Percentiles rank a stretch among this genome's conserved stretches.
Evolutionary conservation across 2,113 vertebrate species (phyloP).

Genomic region (Eulemur macaco): DNA sequence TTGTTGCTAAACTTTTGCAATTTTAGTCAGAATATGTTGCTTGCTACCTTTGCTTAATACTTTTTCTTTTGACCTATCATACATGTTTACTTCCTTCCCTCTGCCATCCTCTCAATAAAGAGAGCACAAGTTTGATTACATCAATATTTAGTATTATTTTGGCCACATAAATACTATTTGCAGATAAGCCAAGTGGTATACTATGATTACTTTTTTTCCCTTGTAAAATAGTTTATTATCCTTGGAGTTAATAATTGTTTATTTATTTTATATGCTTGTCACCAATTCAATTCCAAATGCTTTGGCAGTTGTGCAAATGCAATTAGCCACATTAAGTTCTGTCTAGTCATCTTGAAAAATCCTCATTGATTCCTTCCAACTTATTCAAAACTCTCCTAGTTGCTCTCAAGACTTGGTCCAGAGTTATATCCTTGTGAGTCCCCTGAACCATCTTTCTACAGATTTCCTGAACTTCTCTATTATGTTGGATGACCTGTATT

Average conservation of each 20-base stretch:
- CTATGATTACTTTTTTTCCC: not conserved
- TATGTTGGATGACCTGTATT: not conserved
- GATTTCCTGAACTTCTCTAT: not conserved
- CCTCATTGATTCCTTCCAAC: not conserved
- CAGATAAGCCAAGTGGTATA: not conserved
- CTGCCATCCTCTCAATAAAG: not conserved
- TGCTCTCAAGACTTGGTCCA: not conserved
- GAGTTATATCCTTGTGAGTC: not conserved
- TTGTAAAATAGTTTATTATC: not conserved
- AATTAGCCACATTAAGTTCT: not conserved
- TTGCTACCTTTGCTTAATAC: not conserved
- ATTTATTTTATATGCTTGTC: not conserved
- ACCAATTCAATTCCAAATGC: not conserved
- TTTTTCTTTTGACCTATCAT: not conserved
- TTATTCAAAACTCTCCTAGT: not conserved
- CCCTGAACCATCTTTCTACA: not conserved
- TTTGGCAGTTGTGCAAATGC: not conserved
- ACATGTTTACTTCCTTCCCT: not conserved
- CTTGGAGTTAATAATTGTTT: not conserved
- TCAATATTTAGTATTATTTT: not conserved
- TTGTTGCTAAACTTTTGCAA: not conserved
- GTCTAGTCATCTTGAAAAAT: not conserved
- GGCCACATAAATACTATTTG: not conserved
- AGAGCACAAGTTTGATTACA: not conserved
- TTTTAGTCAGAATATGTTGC: not conserved